These are phyloP conservation scores for Peromyscus aztecus DNA, from an alignment of 2,797 vertebrate genomes.

Conservation along the genomic window DNA sequence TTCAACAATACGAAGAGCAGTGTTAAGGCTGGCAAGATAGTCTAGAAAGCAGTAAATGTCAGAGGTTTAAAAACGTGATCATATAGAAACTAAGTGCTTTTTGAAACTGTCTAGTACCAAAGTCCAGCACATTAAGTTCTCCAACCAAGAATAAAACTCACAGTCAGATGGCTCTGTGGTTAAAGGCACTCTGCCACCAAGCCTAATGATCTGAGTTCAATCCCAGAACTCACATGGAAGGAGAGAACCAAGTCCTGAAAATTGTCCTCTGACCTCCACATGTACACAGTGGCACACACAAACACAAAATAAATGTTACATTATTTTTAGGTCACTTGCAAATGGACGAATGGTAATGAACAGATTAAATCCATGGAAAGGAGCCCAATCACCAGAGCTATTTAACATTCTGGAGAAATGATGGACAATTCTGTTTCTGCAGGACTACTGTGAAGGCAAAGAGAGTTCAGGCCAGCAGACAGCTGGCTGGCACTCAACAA, in stretches of 20 bases:
- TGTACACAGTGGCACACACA: background rate
- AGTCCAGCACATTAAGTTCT: background rate
- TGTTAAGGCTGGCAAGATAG: background rate
- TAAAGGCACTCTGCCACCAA: background rate
- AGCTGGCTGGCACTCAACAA: background rate
- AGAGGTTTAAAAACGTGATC: background rate
- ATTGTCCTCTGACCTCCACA: background rate
- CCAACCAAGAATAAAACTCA: background rate
- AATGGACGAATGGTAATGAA: background rate
- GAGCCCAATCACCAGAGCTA: background rate
- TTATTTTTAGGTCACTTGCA: background rate
- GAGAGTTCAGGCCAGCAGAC: slow-evolving; percentile 14
- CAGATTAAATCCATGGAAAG: background rate
- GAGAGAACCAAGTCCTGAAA: background rate
- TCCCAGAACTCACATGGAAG: background rate
- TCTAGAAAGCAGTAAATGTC: background rate
- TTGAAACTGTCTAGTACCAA: background rate
- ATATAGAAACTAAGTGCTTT: background rate
- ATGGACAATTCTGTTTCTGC: background rate
- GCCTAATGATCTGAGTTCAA: background rate
- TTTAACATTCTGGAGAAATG: background rate
- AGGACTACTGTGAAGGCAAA: background rate
- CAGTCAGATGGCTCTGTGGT: too few relatives aligned
- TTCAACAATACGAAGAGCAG: background rate
- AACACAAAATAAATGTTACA: background rate